Conservation (phyloP, 2,113 vertebrate genomes). For the Osmerus eperlanus region DNA sequence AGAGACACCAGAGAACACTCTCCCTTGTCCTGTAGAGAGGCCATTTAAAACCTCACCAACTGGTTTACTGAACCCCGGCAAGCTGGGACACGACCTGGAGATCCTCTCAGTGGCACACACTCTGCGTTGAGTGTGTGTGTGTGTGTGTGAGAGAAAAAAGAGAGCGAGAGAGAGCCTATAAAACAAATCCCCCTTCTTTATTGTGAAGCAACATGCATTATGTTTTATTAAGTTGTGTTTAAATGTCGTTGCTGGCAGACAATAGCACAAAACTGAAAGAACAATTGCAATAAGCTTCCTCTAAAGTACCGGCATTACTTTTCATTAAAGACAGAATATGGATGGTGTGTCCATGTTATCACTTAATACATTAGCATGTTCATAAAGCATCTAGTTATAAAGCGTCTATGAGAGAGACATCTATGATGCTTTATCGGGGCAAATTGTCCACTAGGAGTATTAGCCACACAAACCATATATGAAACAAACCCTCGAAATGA, state of each 20-base stretch:
- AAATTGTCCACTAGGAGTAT: not conserved
- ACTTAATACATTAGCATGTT: no score
- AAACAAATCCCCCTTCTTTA: not conserved
- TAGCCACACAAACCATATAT: constrained; percentile 14
- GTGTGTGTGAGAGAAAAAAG: not conserved
- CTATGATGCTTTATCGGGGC: constrained; percentile 29
- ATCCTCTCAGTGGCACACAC: constrained; percentile 35
- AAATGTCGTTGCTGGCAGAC: no score
- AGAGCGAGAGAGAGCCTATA: not conserved
- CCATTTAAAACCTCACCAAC: constrained; percentile 60
- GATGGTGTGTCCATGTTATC: not conserved
- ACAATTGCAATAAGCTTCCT: no score
- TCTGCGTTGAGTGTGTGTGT: not conserved
- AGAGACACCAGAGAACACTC: constrained; percentile 49
- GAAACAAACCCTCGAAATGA: constrained; percentile 42
- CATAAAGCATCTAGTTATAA: no score
- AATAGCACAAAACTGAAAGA: no score
- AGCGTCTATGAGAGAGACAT: not conserved
- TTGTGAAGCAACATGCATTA: not conserved
- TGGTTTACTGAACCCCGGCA: constrained; percentile 69
- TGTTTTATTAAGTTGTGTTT: no score
- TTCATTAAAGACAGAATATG: not conserved
- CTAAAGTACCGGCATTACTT: no score
- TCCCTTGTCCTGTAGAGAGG: constrained; percentile 64
- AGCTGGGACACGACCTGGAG: constrained; percentile 63